phyloP scores from a whole-genome alignment of 2,113 vertebrate genomes.

The Psittacus erithacus region DNA sequence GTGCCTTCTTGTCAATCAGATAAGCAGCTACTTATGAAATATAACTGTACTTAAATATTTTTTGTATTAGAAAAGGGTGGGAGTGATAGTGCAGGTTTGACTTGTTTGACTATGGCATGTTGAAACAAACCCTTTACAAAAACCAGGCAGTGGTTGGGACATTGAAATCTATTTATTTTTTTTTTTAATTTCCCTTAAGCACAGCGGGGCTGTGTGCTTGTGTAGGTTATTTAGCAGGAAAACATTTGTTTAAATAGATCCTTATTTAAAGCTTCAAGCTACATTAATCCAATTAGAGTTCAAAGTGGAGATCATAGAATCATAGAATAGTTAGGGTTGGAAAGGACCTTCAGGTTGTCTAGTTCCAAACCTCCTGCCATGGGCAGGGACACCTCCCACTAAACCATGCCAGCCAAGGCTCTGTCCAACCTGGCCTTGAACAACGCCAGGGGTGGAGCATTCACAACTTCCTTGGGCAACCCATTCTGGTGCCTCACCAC shows the following conservation, averaged over 20 bases:
- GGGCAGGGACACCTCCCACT: too few species aligned
- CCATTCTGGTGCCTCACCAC: too few species aligned
- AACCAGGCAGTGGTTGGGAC: background rate
- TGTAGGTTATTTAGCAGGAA: background rate
- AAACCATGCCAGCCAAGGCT: too few species aligned
- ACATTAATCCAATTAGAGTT: background rate
- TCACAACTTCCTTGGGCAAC: too few species aligned
- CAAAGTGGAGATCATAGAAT: background rate
- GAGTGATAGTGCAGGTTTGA: background rate
- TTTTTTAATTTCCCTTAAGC: background rate
- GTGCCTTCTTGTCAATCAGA: background rate
- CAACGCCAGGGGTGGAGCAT: too few species aligned
- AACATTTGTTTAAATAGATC: background rate
- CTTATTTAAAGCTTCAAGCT: background rate
- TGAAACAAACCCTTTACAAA: background rate
- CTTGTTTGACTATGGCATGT: background rate
- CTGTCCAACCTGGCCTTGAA: too few species aligned
- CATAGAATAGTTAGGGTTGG: too few species aligned
- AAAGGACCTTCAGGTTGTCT: too few species aligned
- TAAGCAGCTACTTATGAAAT: background rate
- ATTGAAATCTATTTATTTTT: background rate
- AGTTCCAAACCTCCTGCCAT: too few species aligned
- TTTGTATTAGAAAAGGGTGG: background rate
- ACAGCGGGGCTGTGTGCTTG: background rate
- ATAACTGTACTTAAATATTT: background rate